phyloP scores from a whole-genome alignment of 2,797 vertebrate genomes.

The Anomalospiza imberbis region DNA sequence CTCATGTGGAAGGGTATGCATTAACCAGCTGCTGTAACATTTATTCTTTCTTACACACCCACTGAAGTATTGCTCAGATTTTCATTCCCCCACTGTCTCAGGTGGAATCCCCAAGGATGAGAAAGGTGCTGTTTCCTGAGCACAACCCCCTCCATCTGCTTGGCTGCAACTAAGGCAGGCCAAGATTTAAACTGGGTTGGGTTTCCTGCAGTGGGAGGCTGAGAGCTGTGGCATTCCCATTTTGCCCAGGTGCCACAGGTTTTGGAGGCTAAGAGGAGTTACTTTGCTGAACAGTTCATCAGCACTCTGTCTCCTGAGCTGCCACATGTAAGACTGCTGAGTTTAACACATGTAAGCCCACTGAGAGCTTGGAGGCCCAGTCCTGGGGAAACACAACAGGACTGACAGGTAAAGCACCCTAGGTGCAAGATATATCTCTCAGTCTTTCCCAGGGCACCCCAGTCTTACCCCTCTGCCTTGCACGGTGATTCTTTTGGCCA shows the following conservation, averaged over 20 bases:
- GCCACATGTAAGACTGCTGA: neutral
- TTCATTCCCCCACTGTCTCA: neutral
- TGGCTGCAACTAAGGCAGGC: neutral
- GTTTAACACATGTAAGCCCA: neutral
- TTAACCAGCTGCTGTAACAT: neutral
- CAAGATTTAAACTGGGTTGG: neutral
- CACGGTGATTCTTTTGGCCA: neutral
- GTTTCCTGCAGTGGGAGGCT: neutral
- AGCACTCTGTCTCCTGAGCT: neutral
- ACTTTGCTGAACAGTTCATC: neutral
- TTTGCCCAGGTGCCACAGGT: neutral
- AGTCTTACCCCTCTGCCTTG: neutral
- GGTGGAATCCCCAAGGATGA: neutral
- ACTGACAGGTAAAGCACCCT: neutral
- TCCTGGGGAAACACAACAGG: neutral
- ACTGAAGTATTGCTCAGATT: neutral
- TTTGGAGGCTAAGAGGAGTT: neutral
- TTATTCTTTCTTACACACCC: neutral
- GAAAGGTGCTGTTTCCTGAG: neutral
- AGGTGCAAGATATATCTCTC: neutral
- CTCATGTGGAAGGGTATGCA: neutral
- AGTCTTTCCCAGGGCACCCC: neutral
- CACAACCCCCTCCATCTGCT: neutral
- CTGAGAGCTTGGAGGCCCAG: neutral
- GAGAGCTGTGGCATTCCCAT: neutral